A percentile compares a stretch with the other conserved stretches of the same genome.
These are phyloP conservation scores for Gadopsis bispinosus DNA, from an alignment of 2,797 vertebrate genomes.

Conservation along the genomic window DNA sequence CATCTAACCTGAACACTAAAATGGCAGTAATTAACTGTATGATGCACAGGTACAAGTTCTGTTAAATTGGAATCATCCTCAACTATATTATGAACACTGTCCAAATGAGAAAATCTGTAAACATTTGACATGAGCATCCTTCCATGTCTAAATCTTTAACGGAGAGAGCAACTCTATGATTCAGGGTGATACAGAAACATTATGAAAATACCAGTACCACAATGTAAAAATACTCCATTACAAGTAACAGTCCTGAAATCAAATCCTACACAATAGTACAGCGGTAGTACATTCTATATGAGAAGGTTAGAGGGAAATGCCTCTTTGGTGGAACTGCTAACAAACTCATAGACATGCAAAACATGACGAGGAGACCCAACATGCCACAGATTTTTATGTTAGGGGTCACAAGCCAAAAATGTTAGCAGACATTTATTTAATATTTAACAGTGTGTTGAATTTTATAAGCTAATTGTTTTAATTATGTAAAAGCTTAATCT, in stretches of 20 bases:
- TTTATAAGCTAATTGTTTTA: background rate
- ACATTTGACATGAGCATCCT: slow-evolving; percentile 3
- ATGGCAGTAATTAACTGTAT: background rate
- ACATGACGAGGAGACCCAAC: background rate
- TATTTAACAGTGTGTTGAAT: background rate
- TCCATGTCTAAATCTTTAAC: slow-evolving; percentile 8
- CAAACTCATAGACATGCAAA: background rate
- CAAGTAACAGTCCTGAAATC: background rate
- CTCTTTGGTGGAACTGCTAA: background rate
- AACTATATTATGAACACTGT: slow-evolving; percentile 11
- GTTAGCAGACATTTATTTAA: background rate
- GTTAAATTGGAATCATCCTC: slow-evolving; percentile 7
- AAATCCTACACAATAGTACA: too few species aligned
- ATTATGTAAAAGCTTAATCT: too few species aligned
- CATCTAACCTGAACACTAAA: background rate
- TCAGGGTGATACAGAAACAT: slow-evolving; percentile 33
- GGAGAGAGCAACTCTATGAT: slow-evolving; percentile 25
- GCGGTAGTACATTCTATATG: background rate
- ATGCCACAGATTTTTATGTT: background rate
- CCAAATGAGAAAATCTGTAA: background rate
- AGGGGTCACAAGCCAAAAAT: background rate
- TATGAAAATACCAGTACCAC: background rate
- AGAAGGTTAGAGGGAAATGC: background rate
- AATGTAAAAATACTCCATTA: background rate
- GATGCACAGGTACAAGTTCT: background rate